phyloP scores from a whole-genome alignment of 2,888 invertebrate genomes.

The Sminthurides aquaticus region DNA sequence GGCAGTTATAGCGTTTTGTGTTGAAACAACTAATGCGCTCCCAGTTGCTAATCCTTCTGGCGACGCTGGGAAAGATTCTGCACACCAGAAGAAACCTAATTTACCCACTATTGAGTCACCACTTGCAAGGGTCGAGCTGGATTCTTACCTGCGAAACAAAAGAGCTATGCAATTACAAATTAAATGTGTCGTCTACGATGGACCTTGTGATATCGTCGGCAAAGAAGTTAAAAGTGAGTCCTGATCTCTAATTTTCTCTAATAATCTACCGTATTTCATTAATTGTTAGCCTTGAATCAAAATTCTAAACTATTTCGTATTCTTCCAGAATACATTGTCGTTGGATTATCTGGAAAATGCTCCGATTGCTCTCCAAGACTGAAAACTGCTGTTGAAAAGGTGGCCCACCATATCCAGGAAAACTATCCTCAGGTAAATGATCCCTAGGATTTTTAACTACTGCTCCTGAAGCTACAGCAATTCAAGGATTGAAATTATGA shows the following conservation, averaged over 20 bases:
- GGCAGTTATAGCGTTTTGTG: no score
- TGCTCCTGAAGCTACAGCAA: no score
- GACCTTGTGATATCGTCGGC: slow-evolving; percentile 21
- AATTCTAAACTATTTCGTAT: not conserved
- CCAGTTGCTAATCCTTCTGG: not conserved
- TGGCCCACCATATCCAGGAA: slow-evolving; percentile 17
- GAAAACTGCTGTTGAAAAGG: slow-evolving; percentile 12
- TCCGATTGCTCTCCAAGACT: slow-evolving; percentile 11
- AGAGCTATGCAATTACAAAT: slow-evolving; percentile 20
- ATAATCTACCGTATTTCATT: not conserved
- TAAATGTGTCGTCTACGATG: slow-evolving; percentile 21
- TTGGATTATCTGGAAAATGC: slow-evolving; percentile 19
- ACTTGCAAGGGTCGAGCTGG: slow-evolving; percentile 16
- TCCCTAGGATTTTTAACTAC: no score
- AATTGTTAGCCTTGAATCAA: not conserved
- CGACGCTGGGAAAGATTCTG: not conserved
- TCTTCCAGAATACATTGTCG: slow-evolving; percentile 17
- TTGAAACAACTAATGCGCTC: no score
- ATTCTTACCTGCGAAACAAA: slow-evolving; percentile 18
- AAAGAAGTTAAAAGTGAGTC: slow-evolving; percentile 18
- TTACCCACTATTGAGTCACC: not conserved
- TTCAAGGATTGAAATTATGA: not conserved
- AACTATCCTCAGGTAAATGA: slow-evolving; percentile 20
- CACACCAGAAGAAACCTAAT: not conserved
- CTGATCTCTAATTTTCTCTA: not conserved